Percentiles rank a stretch among this genome's conserved stretches.
These are phyloP conservation scores for Eospalax fontanierii DNA, from an alignment of 2,797 vertebrate genomes.

Conservation along the genomic window DNA sequence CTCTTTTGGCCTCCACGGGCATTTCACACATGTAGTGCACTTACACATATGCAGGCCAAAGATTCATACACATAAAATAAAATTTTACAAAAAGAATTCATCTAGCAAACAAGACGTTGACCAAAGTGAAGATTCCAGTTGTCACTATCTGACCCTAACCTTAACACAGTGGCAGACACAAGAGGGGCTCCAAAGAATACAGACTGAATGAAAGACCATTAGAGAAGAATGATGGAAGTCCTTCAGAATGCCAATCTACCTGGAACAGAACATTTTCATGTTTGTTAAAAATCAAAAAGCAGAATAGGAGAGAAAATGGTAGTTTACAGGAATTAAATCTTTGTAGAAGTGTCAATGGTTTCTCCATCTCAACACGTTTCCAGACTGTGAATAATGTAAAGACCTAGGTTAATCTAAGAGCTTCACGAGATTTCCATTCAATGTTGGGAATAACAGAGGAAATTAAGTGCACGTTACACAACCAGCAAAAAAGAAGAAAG, in stretches of 20 bases:
- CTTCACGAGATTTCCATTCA: neutral
- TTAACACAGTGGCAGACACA: neutral
- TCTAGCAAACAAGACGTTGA: neutral
- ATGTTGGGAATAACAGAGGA: neutral
- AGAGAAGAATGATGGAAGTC: neutral
- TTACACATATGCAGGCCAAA: neutral
- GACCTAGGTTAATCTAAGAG: neutral
- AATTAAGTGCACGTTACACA: neutral
- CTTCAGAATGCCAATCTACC: neutral
- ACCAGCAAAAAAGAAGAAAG: neutral
- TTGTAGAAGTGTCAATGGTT: neutral
- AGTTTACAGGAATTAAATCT: neutral
- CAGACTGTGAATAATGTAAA: neutral
- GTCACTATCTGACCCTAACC: neutral
- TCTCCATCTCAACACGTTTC: neutral
- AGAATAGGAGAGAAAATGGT: neutral
- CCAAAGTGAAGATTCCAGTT: neutral
- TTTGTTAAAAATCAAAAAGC: neutral
- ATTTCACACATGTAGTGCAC: no score
- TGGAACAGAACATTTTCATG: neutral
- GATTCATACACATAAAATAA: neutral
- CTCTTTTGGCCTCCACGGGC: neutral
- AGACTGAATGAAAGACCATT: neutral
- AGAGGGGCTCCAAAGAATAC: neutral
- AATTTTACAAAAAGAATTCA: neutral